Conservation (phyloP, 1,140 invertebrate genomes). For the Melipona quadrifasciata region DNA sequence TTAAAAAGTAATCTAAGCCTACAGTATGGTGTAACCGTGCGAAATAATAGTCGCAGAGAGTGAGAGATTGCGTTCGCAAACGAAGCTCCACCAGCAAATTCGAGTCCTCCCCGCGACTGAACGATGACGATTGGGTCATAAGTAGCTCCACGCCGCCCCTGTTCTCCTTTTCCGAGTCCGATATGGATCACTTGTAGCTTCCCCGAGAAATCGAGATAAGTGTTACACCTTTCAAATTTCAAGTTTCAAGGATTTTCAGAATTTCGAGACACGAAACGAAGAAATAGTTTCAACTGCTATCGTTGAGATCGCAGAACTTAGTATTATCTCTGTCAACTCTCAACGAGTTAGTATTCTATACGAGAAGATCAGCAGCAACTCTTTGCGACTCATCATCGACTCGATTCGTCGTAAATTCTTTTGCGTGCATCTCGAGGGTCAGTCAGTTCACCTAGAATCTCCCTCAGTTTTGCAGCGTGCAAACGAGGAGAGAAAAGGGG, state of each 20-base stretch:
- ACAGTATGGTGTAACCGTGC: too few species aligned
- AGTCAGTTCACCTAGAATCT: background rate
- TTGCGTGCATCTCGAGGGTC: too few species aligned
- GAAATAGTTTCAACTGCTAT: too few species aligned
- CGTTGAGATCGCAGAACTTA: too few species aligned
- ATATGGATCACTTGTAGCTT: conserved; percentile 46
- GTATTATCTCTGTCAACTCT: too few species aligned
- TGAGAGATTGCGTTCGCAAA: background rate
- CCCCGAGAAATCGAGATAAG: background rate
- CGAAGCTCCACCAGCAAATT: background rate
- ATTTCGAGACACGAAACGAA: too few species aligned
- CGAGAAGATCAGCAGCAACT: too few species aligned
- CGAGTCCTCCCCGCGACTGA: background rate
- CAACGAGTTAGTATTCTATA: too few species aligned
- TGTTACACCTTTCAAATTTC: background rate
- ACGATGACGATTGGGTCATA: conserved; percentile 51
- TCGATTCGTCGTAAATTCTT: too few species aligned
- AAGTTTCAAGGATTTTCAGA: too few species aligned
- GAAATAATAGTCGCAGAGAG: background rate
- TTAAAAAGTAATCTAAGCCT: too few species aligned
- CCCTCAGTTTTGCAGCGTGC: background rate
- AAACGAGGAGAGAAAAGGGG: background rate
- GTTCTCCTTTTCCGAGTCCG: conserved; percentile 64
- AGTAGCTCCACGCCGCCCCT: conserved; percentile 64
- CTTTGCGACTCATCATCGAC: too few species aligned